Conservation (phyloP, 2,888 invertebrate species). For the Temnothorax rugatulus region DNA sequence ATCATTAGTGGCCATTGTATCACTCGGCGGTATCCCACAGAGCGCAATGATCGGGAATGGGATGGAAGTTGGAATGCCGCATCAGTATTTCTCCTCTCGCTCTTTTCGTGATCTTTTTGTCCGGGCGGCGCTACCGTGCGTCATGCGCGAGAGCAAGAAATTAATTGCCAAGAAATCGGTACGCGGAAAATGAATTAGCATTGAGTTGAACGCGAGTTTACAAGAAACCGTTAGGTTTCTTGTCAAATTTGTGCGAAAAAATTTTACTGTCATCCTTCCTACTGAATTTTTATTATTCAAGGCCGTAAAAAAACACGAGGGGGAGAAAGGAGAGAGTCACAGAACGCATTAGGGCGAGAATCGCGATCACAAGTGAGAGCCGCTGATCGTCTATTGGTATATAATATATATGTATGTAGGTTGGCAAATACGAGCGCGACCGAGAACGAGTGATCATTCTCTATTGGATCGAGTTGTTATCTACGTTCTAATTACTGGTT, state of each 20-base stretch:
- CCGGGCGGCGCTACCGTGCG: background rate
- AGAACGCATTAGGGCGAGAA: background rate
- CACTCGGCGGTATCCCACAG: slow-evolving; percentile 57
- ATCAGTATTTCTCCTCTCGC: slow-evolving; percentile 11
- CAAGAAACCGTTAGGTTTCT: background rate
- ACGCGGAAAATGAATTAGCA: background rate
- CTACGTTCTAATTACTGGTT: slow-evolving; percentile 75
- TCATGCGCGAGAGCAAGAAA: background rate
- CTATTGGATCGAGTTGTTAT: slow-evolving; percentile 69
- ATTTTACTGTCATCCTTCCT: background rate
- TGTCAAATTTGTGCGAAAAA: background rate
- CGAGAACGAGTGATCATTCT: slow-evolving; percentile 46
- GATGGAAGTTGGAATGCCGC: slow-evolving; percentile 45
- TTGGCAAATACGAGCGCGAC: slow-evolving; percentile 66
- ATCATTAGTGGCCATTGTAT: slow-evolving; percentile 70
- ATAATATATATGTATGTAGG: slow-evolving; percentile 58
- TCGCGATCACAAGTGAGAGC: slow-evolving; percentile 34
- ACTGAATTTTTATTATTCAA: background rate
- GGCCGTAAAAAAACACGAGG: background rate
- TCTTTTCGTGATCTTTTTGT: background rate
- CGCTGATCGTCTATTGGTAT: slow-evolving; percentile 57
- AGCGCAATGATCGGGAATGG: slow-evolving; percentile 40
- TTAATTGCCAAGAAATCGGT: background rate
- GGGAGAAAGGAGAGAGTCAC: background rate
- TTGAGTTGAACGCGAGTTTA: background rate